phyloP scores from a whole-genome alignment of 2,797 vertebrate species.

The Hapalemur alaotrensis region DNA sequence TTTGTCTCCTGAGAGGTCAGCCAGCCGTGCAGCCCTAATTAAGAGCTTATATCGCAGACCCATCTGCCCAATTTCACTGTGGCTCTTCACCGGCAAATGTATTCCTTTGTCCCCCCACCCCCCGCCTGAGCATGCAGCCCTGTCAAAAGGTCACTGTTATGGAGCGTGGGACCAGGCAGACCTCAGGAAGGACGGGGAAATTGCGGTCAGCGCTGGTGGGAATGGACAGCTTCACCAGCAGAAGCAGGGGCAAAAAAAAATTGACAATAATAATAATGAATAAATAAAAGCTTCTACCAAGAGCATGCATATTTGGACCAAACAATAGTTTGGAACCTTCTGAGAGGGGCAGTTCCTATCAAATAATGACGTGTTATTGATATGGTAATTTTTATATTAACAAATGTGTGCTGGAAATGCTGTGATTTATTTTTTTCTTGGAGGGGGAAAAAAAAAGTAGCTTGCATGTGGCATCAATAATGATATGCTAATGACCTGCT shows the following conservation, averaged over 20 bases:
- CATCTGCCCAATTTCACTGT: slow-evolving; percentile 45
- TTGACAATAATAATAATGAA: background rate
- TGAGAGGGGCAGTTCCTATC: slow-evolving; percentile 36
- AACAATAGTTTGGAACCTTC: slow-evolving; percentile 37
- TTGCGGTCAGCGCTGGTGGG: background rate
- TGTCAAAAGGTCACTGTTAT: slow-evolving; percentile 60
- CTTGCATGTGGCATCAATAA: slow-evolving; percentile 47
- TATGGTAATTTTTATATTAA: slow-evolving; percentile 71
- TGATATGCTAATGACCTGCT: slow-evolving; percentile 53
- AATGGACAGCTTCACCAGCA: background rate
- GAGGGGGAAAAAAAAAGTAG: background rate
- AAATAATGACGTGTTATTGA: slow-evolving; percentile 49
- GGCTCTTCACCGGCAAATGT: slow-evolving; percentile 50
- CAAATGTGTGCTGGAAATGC: slow-evolving; percentile 34
- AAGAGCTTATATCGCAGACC: slow-evolving; percentile 23
- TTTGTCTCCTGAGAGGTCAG: slow-evolving; percentile 55
- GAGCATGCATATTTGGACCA: background rate
- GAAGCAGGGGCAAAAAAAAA: background rate
- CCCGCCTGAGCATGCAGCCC: background rate
- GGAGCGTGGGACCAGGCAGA: slow-evolving; percentile 60
- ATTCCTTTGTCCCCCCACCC: slow-evolving; percentile 53
- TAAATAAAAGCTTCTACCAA: slow-evolving; percentile 21
- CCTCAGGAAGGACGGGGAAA: background rate
- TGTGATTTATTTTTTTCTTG: slow-evolving; percentile 38
- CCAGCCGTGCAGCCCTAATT: slow-evolving; percentile 43